Base-by-base conservation (phyloP, 2,888 invertebrate genomes). In the Lepeophtheirus nordmannii region DNA sequence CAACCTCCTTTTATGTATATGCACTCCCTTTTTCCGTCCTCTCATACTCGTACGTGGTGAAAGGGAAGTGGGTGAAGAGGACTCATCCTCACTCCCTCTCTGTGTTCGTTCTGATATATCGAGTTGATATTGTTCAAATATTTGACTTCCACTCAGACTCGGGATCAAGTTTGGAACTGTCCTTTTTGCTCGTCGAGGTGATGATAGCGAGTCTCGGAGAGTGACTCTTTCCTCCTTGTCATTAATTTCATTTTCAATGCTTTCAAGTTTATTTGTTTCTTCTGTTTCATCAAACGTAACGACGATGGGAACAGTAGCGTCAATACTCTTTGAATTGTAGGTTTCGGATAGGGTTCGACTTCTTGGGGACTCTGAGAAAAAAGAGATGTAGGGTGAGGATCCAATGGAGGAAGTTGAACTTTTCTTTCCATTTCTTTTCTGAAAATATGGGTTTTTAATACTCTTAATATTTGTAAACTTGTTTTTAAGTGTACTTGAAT, bases 121-220 rank as follows among this genome's bases (percentile, higher is more conserved):
- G 17, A 23, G 60, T n/a, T 60, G 60, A 37, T 60, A 60, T 17
- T 60, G 30, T 14, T 60, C 60, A 60, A 60, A 60, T 23, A 60
- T 38, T 23, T 38, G 23, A 60, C 60, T 60, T 17, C 60, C 60
- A 2, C 53, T 17, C 5, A 46, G 53, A 17, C 17, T 46, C n/a
- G 2, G 53, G 5, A 8, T n/a, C n/a, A 46, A 17, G 7, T 30
- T 2, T 30, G 30, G 30, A 30, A 30, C 7, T 30, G 30, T 30
- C 30, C 30, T 30, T 30, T 30, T 30, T 5, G 7, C 30, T 46
- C 53, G 53, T n/a, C 17, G 53, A 46, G 53, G 53, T 3, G 53
- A 46, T 14, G 53, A 14, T 5, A 17, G 14, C 17, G 53, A 17
- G n/a, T 46, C 53, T 17, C 8, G 1, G 17, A n/a, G 5, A 3